These are phyloP conservation scores for Kuschelorhynchus macadamiae DNA, from an alignment of 2,888 invertebrate species.

Conservation along the genomic window DNA sequence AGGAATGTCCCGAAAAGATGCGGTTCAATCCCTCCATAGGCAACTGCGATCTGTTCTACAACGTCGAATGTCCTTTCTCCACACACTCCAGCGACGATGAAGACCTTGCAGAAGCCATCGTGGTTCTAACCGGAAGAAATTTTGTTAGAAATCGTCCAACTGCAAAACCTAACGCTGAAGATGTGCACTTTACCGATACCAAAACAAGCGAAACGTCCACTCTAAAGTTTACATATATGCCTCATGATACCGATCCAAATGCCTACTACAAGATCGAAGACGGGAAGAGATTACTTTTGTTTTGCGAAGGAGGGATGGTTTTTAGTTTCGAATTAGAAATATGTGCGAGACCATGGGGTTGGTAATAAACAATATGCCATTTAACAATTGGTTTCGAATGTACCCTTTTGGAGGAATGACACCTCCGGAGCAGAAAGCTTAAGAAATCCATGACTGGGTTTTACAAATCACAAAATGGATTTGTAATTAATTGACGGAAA, in stretches of 20 bases:
- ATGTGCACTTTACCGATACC: not conserved
- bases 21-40: constrained; percentile 54
- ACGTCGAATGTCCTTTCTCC: constrained; percentile 46
- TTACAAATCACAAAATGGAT: too few relatives aligned
- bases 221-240: constrained; percentile 45
- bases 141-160: not conserved
- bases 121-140: constrained; percentile 12
- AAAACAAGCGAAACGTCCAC: not conserved
- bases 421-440: too few relatives aligned
- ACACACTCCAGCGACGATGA: constrained; percentile 2
- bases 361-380: not conserved
- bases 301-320: constrained; percentile 54
- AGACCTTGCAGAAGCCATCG: constrained; percentile 22
- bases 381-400: not conserved
- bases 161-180: not conserved
- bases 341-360: constrained; percentile 25
- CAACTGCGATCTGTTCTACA: constrained; percentile 57
- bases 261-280: constrained; percentile 55
- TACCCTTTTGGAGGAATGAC: too few relatives aligned
- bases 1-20: constrained; percentile 55
- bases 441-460: too few relatives aligned
- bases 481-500: too few relatives aligned
- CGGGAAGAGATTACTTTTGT: constrained; percentile 51
- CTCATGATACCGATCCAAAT: constrained; percentile 54
- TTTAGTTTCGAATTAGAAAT: constrained; percentile 53